A percentile compares a stretch with the other conserved stretches of the same genome.
These are phyloP conservation scores for Tromatobia lineatoria DNA, from an alignment of 2,888 invertebrate genomes.

Conservation along the genomic window DNA sequence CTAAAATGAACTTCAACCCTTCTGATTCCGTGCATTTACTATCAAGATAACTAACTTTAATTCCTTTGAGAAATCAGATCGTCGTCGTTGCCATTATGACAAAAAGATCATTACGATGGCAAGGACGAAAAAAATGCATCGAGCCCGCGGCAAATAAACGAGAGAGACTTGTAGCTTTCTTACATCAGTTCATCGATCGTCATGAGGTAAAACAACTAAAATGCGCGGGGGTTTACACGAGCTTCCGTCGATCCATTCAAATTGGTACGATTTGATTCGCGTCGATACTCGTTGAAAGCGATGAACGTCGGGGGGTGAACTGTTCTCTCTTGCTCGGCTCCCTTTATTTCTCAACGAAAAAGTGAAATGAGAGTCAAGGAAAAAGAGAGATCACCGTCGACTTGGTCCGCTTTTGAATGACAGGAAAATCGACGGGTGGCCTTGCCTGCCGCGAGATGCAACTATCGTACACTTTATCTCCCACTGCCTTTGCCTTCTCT, in stretches of 20 bases:
- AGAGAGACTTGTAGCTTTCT: too few species aligned
- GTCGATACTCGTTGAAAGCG: slow-evolving; percentile 25
- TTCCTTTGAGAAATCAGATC: too few species aligned
- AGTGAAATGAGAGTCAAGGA: not conserved
- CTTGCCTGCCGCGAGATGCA: slow-evolving; percentile 10
- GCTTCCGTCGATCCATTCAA: slow-evolving; percentile 14
- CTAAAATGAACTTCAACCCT: too few species aligned
- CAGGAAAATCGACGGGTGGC: slow-evolving; percentile 50
- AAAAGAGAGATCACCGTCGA: not conserved
- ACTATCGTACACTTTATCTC: slow-evolving; percentile 8
- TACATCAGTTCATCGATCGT: not conserved
- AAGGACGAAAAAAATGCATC: not conserved
- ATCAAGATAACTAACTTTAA: too few species aligned
- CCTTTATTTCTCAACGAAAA: not conserved
- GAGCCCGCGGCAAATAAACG: too few species aligned
- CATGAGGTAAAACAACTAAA: not conserved
- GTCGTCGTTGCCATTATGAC: too few species aligned
- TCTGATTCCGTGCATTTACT: too few species aligned
- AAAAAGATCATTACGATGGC: not conserved
- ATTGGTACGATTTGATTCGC: slow-evolving; percentile 22
- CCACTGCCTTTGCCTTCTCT: not conserved
- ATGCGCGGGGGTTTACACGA: slow-evolving; percentile 14
- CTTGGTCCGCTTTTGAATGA: slow-evolving; percentile 43
- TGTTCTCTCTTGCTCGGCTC: not conserved
- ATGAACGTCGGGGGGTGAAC: slow-evolving; percentile 25